phyloP scores from a whole-genome alignment of 53 echinoderm and acorn worm species.

The Paracentrotus lividus region DNA sequence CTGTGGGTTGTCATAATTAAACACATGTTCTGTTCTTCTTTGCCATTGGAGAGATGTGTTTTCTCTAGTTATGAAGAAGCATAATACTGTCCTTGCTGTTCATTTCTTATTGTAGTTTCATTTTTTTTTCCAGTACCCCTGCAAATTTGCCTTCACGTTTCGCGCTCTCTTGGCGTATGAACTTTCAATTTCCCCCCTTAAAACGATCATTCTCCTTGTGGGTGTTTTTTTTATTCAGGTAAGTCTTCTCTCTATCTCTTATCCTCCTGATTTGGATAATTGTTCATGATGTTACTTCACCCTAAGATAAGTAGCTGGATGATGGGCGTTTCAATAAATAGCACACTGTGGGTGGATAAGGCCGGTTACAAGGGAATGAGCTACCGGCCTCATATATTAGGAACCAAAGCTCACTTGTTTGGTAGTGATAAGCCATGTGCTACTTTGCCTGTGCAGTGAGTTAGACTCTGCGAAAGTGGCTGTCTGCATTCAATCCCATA shows the following conservation, averaged over 20 bases:
- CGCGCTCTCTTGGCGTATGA: no score
- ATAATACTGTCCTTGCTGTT: no score
- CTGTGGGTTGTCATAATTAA: no score
- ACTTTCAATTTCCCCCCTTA: conserved; percentile 6
- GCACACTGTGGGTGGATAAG: conserved; percentile 48
- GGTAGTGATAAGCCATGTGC: conserved; percentile 10
- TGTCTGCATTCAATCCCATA: conserved; percentile 56
- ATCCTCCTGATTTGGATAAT: conserved; percentile 69
- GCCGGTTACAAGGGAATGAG: conserved; percentile 47
- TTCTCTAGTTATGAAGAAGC: no score
- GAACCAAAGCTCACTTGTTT: conserved; percentile 21
- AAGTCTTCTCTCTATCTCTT: conserved; percentile 10
- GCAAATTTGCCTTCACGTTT: no score
- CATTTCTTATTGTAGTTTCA: no score
- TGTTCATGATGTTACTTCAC: conserved; percentile 61
- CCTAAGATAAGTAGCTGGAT: conserved; percentile 46
- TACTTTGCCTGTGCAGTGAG: conserved; percentile 10
- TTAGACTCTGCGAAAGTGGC: conserved; percentile 38
- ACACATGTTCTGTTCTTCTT: no score
- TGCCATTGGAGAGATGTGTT: no score
- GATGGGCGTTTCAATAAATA: conserved; percentile 56
- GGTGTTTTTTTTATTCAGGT: conserved; percentile 57
- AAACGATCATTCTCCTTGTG: conserved; percentile 43
- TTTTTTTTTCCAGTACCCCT: no score
- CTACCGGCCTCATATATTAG: conserved; percentile 4